Percentiles rank a stretch among this genome's conserved stretches.
phyloP scores from a whole-genome alignment of 2,888 invertebrate genomes.

The Pyralis farinalis region DNA sequence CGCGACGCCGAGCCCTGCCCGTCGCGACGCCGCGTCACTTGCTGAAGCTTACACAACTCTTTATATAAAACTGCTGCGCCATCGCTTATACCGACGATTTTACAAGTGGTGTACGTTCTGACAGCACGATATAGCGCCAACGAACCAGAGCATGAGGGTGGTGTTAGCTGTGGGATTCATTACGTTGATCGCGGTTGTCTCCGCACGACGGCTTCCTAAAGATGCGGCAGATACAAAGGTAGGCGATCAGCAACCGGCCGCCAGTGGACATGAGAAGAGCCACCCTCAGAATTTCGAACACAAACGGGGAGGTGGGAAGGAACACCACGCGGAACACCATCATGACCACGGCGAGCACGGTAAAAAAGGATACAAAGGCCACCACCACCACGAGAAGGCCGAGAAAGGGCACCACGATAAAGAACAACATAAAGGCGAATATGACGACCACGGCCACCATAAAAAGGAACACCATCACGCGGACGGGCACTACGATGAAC shows the following conservation, averaged over 20 bases:
- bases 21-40: constrained; percentile 51
- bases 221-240: constrained; percentile 29
- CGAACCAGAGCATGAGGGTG: constrained; percentile 52
- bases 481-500: constrained; percentile 83
- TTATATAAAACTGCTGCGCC: constrained; percentile 76
- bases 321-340: constrained; percentile 84
- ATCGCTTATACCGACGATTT: constrained; percentile 64
- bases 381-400: constrained; percentile 85
- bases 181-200: constrained; percentile 37
- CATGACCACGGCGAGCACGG: constrained; percentile 85
- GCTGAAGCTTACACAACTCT: constrained; percentile 70
- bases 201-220: constrained; percentile 51
- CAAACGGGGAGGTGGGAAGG: constrained; percentile 84
- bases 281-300: constrained; percentile 63
- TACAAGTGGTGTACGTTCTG: constrained; percentile 47
- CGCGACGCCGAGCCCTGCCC: constrained; percentile 20
- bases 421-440: constrained; percentile 83
- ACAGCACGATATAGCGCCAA: constrained; percentile 31
- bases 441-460: constrained; percentile 82
- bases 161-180: constrained; percentile 50
- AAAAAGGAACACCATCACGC: constrained; percentile 84
- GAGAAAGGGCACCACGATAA: constrained; percentile 89
- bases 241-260: constrained; percentile 59
- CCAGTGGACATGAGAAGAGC: constrained; percentile 71
- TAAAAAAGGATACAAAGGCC: constrained; percentile 86